These are phyloP conservation scores for Nemurella pictetii DNA, from an alignment of 2,888 invertebrate genomes.

Conservation along the genomic window DNA sequence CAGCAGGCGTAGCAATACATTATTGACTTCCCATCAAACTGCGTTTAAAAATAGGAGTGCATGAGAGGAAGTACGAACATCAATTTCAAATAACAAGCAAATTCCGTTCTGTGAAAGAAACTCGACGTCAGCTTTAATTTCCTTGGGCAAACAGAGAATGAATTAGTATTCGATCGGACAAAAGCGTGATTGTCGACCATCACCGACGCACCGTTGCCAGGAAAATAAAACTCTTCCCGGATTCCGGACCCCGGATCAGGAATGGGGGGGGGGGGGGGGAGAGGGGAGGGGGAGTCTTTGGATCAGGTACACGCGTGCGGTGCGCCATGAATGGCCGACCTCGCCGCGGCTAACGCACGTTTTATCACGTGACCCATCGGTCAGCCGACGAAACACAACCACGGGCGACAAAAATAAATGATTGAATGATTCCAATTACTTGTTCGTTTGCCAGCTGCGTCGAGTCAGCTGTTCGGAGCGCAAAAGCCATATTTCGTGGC, in stretches of 20 bases:
- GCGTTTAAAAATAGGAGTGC: neutral
- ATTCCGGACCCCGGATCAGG: neutral
- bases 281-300: too few relatives aligned
- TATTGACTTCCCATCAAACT: neutral
- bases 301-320: neutral
- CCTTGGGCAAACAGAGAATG: neutral
- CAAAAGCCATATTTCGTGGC: slow-evolving; percentile 4
- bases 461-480: slow-evolving; percentile 17
- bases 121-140: neutral
- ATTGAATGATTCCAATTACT: slow-evolving; percentile 26
- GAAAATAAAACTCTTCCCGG: neutral
- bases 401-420: neutral
- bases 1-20: neutral
- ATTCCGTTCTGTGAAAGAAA: neutral
- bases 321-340: neutral
- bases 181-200: neutral
- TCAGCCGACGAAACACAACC: neutral
- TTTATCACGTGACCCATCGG: neutral
- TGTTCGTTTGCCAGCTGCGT: slow-evolving; percentile 21
- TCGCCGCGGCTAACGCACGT: neutral
- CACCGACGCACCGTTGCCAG: neutral
- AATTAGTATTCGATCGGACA: neutral
- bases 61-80: neutral
- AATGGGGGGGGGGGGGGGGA: neutral
- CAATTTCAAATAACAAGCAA: neutral